phyloP scores from a whole-genome alignment of 2,113 vertebrate species.

The Catagonus wagneri region DNA sequence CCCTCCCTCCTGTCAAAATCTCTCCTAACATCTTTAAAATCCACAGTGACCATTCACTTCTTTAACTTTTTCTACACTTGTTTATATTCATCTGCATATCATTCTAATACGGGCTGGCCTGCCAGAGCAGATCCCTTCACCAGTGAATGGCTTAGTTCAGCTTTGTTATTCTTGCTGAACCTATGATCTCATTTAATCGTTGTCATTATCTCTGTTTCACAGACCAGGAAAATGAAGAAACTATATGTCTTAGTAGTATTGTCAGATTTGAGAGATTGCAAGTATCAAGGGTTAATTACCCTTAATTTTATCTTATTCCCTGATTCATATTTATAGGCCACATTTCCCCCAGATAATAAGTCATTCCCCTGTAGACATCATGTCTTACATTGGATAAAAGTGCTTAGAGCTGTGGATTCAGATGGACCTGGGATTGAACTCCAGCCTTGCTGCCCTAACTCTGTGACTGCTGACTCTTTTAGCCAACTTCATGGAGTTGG shows the following conservation, averaged over 20 bases:
- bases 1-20: neutral
- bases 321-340: neutral
- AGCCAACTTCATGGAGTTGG: neutral
- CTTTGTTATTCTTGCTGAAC: neutral
- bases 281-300: neutral
- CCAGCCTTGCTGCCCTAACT: neutral
- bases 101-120: neutral
- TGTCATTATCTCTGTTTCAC: neutral
- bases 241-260: neutral
- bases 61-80: neutral
- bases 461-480: neutral
- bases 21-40: neutral
- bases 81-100: neutral
- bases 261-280: constrained; percentile 10
- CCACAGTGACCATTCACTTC: neutral
- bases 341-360: neutral
- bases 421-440: neutral
- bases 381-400: neutral
- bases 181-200: neutral
- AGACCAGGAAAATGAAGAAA: constrained; percentile 35
- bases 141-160: neutral
- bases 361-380: neutral
- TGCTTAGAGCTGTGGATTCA: constrained; percentile 5
- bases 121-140: neutral
- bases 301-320: neutral